Percentiles rank a stretch among this genome's conserved stretches.
Conservation (phyloP, 2,113 vertebrate genomes). For the Lasiurus cinereus region DNA sequence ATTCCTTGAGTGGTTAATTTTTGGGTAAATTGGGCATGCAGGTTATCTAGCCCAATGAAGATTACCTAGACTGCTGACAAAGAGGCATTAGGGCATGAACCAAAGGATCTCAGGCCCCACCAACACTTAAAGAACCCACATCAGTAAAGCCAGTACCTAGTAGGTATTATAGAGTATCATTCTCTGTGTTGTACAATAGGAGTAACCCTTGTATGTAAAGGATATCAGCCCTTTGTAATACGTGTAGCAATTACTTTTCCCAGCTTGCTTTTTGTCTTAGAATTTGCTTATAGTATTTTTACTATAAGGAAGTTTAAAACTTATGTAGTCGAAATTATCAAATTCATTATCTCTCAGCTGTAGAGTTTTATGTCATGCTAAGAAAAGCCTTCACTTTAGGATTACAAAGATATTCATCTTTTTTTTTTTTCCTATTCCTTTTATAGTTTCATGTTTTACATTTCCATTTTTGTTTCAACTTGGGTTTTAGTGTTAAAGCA, state of each 20-base stretch:
- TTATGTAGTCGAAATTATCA: not conserved
- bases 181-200: not conserved
- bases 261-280: not conserved
- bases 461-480: not conserved
- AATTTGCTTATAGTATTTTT: slow-evolving; percentile 23
- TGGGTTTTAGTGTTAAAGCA: not conserved
- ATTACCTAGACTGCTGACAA: not conserved
- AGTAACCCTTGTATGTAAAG: not conserved
- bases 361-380: not conserved
- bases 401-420: not conserved
- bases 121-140: not conserved
- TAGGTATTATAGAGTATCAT: not conserved
- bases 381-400: not conserved
- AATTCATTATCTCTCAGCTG: not conserved
- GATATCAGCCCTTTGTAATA: not conserved
- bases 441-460: not conserved
- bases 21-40: not conserved
- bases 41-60: not conserved
- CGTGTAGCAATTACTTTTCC: not conserved
- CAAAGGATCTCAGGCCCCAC: not conserved
- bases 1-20: not conserved
- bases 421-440: not conserved
- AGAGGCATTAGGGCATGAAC: not conserved
- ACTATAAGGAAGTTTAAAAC: not conserved
- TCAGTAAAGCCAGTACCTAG: not conserved